phyloP scores from a whole-genome alignment of 2,797 vertebrate genomes.

The Coluber constrictor region DNA sequence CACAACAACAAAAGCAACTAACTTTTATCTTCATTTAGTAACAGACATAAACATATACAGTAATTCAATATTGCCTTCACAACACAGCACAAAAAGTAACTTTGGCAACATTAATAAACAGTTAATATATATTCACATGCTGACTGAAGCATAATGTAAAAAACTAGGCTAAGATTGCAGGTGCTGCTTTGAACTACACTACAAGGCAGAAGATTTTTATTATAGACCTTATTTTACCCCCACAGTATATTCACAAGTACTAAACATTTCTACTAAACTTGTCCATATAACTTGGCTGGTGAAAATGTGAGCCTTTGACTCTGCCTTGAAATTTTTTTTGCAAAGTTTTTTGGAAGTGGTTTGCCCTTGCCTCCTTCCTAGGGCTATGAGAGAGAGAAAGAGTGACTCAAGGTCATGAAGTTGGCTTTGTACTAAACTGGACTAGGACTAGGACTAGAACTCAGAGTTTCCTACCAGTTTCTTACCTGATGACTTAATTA shows the following conservation, averaged over 20 bases:
- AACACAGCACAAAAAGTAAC: background rate
- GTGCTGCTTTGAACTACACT: background rate
- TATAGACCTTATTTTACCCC: background rate
- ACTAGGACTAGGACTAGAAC: background rate
- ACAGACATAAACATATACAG: background rate
- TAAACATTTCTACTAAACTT: background rate
- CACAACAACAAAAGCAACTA: background rate
- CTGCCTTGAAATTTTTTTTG: background rate
- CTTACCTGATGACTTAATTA: background rate
- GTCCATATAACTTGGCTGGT: background rate
- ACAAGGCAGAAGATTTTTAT: background rate
- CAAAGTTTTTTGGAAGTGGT: background rate
- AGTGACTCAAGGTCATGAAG: background rate
- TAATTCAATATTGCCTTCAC: background rate
- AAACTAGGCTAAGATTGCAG: background rate
- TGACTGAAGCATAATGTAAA: background rate
- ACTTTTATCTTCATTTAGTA: background rate
- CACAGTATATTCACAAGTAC: background rate
- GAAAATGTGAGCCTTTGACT: background rate
- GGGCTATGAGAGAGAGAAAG: background rate
- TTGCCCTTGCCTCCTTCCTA: background rate
- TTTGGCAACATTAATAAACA: constrained; percentile 5
- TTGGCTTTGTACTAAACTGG: no score
- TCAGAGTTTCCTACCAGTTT: background rate
- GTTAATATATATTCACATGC: background rate